A percentile compares a stretch with the other conserved stretches of the same genome.
phyloP scores from a whole-genome alignment of 2,797 vertebrate genomes.

The Sebastes vulpes region DNA sequence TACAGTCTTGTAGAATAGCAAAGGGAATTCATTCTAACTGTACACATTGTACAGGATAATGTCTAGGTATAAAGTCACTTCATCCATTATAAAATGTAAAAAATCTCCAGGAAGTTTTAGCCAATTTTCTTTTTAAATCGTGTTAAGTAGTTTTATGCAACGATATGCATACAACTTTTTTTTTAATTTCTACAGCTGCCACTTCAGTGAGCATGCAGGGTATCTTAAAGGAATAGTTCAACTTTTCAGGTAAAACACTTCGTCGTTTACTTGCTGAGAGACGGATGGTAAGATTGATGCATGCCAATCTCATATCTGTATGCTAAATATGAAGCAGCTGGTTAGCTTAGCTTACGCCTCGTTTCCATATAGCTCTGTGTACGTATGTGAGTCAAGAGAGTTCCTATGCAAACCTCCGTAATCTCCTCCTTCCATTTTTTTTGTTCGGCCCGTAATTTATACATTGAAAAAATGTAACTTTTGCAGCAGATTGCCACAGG shows the following conservation, averaged over 20 bases:
- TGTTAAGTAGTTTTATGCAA: not conserved
- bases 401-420: too few species aligned
- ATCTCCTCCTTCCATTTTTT: too few species aligned
- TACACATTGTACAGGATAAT: not conserved
- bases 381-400: too few species aligned
- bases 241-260: not conserved
- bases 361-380: too few species aligned
- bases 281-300: not conserved
- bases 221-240: not conserved
- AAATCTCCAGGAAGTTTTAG: too few species aligned
- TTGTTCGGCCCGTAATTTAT: too few species aligned
- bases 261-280: not conserved
- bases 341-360: not conserved
- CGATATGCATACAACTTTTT: not conserved
- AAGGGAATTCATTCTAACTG: not conserved
- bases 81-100: not conserved
- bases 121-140: too few species aligned
- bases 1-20: not conserved
- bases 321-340: not conserved
- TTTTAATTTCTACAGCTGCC: too few species aligned
- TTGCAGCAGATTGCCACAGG: too few species aligned
- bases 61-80: not conserved
- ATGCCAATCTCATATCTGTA: not conserved
- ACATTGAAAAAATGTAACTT: too few species aligned
- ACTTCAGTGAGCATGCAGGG: too few species aligned